Percentiles rank a stretch among this genome's conserved stretches.
Evolutionary conservation across 1,140 invertebrate genomes (phyloP).

Genomic region (Eumeta japonica): DNA sequence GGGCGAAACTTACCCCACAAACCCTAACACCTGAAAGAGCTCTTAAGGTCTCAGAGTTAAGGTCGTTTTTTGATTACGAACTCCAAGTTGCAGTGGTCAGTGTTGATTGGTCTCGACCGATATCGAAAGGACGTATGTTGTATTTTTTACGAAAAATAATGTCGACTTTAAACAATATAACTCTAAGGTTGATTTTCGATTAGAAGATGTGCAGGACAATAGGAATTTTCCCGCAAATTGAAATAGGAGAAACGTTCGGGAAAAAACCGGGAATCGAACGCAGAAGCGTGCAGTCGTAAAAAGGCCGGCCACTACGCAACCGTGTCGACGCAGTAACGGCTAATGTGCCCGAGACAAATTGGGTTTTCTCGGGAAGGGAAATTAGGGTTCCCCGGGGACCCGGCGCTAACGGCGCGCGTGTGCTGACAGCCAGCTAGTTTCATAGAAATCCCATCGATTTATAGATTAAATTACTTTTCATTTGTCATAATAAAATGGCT

Average conservation of each 20-base stretch:
- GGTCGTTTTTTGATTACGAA: neutral
- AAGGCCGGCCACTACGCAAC: conserved; percentile 31
- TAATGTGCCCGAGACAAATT: conserved; percentile 52
- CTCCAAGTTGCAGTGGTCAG: conserved; percentile 28
- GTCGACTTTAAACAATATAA: conserved; percentile 11
- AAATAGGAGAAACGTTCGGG: conserved; percentile 34
- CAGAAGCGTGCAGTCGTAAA: conserved; percentile 33
- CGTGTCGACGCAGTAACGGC: conserved; percentile 42
- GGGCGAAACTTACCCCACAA: neutral
- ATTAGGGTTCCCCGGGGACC: conserved; percentile 42
- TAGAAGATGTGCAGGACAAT: conserved; percentile 11
- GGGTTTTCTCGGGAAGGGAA: conserved; percentile 39
- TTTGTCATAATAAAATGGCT: neutral
- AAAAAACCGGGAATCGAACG: conserved; percentile 35
- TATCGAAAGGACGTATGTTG: conserved; percentile 21
- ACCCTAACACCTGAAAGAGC: neutral
- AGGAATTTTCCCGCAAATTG: conserved; percentile 41
- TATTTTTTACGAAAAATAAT: conserved; percentile 10
- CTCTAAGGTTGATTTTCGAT: conserved; percentile 5
- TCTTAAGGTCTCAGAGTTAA: neutral
- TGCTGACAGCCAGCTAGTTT: neutral
- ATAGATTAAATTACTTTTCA: neutral
- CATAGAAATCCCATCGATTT: neutral
- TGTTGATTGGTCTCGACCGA: conserved; percentile 30
- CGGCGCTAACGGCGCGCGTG: neutral